These are phyloP conservation scores for Microplitis deprimator DNA, from an alignment of 2,888 invertebrate species.

Conservation along the genomic window DNA sequence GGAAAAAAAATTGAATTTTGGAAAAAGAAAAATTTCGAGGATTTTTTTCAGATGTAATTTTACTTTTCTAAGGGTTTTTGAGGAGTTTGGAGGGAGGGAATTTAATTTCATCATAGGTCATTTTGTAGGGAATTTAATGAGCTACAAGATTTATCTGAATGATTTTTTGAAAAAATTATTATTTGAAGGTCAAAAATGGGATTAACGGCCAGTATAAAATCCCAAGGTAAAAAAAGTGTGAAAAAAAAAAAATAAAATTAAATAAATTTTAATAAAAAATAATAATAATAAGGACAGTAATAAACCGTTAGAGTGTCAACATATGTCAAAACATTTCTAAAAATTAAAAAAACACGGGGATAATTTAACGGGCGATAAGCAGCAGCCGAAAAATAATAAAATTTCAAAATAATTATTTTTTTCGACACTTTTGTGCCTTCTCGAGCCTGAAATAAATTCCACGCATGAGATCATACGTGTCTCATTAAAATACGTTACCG, in stretches of 20 bases:
- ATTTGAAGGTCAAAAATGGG: too few relatives aligned
- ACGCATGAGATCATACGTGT: background rate
- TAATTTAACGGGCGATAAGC: background rate
- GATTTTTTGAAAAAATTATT: too few relatives aligned
- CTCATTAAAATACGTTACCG: background rate
- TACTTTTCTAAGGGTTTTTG: too few relatives aligned
- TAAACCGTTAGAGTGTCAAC: background rate
- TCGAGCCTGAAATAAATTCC: background rate
- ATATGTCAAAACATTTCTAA: background rate
- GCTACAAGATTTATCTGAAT: too few relatives aligned
- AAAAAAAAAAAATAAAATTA: background rate
- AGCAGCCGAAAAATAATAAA: background rate
- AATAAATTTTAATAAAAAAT: background rate
- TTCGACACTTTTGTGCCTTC: background rate
- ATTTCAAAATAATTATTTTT: background rate
- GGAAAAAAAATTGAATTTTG: too few relatives aligned
- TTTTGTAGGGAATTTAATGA: too few relatives aligned
- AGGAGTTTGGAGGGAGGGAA: too few relatives aligned
- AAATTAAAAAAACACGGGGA: background rate
- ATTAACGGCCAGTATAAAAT: too few relatives aligned
- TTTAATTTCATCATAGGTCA: too few relatives aligned
- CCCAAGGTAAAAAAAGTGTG: background rate
- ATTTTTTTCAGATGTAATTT: too few relatives aligned
- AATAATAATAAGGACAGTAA: background rate
- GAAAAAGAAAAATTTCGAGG: too few relatives aligned